These are phyloP conservation scores for Trypoxylus dichotomus DNA, from an alignment of 1,140 invertebrate genomes.

Conservation along the genomic window DNA sequence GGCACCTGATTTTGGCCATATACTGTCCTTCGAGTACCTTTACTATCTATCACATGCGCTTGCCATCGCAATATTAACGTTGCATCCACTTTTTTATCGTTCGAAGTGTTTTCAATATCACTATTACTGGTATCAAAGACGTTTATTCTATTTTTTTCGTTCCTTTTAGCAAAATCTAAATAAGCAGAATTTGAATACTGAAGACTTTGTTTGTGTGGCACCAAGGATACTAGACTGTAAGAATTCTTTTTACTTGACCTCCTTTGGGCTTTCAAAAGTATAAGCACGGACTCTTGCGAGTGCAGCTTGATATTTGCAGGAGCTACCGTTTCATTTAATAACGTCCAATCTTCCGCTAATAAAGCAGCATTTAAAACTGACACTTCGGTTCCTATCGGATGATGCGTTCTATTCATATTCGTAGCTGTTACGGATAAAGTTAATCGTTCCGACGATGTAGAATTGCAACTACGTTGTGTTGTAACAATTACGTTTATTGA, in stretches of 20 bases:
- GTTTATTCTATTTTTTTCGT: conserved; percentile 44
- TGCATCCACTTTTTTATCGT: conserved; percentile 40
- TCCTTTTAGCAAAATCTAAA: conserved; percentile 46
- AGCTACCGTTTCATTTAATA: conserved; percentile 51
- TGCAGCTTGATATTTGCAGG: conserved; percentile 54
- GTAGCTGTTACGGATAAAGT: conserved; percentile 65
- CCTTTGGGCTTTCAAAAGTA: conserved; percentile 56
- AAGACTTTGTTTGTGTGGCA: conserved; percentile 37
- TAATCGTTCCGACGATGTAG: conserved; percentile 58
- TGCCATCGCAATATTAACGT: conserved; percentile 61
- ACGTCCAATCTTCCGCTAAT: conserved; percentile 59
- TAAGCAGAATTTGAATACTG: conserved; percentile 43
- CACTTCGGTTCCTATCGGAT: conserved; percentile 62
- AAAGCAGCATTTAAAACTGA: conserved; percentile 61
- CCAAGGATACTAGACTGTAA: conserved; percentile 51
- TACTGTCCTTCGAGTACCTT: conserved; percentile 50
- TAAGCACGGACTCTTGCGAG: conserved; percentile 58
- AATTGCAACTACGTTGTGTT: conserved; percentile 56
- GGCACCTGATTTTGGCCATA: conserved; percentile 59
- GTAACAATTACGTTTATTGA: conserved; percentile 64
- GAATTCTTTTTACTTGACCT: conserved; percentile 39
- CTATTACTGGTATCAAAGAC: conserved; percentile 41
- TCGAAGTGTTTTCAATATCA: conserved; percentile 33
- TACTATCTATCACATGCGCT: conserved; percentile 52
- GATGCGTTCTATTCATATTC: conserved; percentile 68